Conservation (phyloP, 1,140 invertebrate genomes). For the Drosophila melanica region DNA sequence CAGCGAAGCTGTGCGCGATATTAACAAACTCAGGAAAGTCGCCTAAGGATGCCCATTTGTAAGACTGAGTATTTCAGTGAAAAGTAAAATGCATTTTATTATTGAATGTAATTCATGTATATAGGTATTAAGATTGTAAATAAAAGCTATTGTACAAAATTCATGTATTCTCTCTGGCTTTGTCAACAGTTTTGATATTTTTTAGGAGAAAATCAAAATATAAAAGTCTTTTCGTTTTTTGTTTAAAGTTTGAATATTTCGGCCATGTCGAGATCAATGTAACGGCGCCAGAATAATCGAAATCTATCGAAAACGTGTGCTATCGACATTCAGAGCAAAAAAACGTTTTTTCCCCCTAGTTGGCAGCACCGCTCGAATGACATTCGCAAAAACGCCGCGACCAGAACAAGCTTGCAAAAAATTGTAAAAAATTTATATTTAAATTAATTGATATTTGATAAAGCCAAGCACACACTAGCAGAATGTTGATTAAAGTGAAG, state of each 20-base stretch:
- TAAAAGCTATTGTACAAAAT: constrained; percentile 21
- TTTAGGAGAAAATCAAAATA: background rate
- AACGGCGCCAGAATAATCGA: background rate
- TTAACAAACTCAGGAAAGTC: constrained; percentile 67
- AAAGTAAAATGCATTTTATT: constrained; percentile 53
- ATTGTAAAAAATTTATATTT: constrained; percentile 32
- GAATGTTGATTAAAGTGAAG: constrained; percentile 94
- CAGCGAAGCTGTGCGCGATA: constrained; percentile 74
- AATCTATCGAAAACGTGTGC: background rate
- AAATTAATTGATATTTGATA: constrained; percentile 38
- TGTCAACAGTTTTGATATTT: background rate
- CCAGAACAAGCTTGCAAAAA: constrained; percentile 58
- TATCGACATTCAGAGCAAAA: constrained; percentile 28
- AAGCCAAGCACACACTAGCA: constrained; percentile 62
- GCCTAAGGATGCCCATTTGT: constrained; percentile 11
- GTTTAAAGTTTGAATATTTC: background rate
- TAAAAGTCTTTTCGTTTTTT: background rate
- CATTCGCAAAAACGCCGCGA: constrained; percentile 63
- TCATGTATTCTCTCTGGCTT: background rate
- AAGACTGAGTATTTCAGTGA: constrained; percentile 32
- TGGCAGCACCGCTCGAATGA: constrained; percentile 50
- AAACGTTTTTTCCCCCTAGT: constrained; percentile 1
- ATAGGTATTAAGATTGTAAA: constrained; percentile 39
- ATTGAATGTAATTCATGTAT: constrained; percentile 19
- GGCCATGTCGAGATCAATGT: background rate